A percentile compares a stretch with the other conserved stretches of the same genome.
These are phyloP conservation scores for Malacoraja senta DNA, from an alignment of 2,797 vertebrate species.

Conservation along the genomic window DNA sequence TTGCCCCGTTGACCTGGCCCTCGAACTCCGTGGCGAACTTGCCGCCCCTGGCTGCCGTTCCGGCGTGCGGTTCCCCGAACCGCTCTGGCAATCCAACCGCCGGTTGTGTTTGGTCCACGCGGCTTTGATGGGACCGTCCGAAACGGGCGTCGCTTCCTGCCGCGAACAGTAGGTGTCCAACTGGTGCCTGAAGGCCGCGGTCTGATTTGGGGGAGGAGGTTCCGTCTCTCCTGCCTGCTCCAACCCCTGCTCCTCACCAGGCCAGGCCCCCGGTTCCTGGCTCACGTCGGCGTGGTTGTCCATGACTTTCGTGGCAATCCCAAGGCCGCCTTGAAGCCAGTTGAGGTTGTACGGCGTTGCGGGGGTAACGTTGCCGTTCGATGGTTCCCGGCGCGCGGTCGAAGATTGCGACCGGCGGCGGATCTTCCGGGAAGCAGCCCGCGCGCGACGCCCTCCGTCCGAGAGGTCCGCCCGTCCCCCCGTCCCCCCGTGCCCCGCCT, in stretches of 20 bases:
- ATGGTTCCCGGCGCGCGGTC: not conserved
- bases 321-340: conserved; percentile 13
- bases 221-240: not conserved
- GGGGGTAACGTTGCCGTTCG: too few species aligned
- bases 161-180: not conserved
- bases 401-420: not conserved
- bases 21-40: not conserved
- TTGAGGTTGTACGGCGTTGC: not conserved
- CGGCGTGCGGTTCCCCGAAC: not conserved
- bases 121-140: not conserved
- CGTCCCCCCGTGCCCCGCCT: not conserved
- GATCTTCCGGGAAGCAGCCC: not conserved
- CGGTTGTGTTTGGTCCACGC: not conserved
- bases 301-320: conserved; percentile 15
- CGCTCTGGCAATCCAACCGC: not conserved
- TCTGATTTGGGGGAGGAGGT: not conserved
- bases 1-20: not conserved
- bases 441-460: not conserved
- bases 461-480: not conserved
- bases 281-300: not conserved
- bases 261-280: not conserved
- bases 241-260: not conserved
- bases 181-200: not conserved
- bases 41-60: not conserved
- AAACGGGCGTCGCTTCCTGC: not conserved